Conservation (phyloP, 2,888 invertebrate species). For the Yponomeuta sedellus region DNA sequence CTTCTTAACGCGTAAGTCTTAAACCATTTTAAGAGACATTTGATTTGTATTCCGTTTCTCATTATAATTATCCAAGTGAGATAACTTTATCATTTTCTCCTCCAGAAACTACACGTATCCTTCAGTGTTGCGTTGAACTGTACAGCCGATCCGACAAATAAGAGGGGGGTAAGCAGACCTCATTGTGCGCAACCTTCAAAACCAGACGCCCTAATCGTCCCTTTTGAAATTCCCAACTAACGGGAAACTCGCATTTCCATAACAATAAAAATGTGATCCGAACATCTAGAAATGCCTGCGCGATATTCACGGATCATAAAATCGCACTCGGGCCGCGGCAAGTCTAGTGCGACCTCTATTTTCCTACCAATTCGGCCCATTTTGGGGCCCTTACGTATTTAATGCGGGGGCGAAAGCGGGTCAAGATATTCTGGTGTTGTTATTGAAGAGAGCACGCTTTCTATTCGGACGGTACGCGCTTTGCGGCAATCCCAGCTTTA, state of each 20-base stretch:
- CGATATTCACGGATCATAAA: slow-evolving; percentile 77
- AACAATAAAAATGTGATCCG: slow-evolving; percentile 76
- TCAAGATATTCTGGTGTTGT: slow-evolving; percentile 52
- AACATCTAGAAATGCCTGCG: slow-evolving; percentile 74
- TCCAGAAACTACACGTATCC: neutral
- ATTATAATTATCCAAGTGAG: too few relatives aligned
- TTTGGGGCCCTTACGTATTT: slow-evolving; percentile 36
- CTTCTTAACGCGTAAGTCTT: too few relatives aligned
- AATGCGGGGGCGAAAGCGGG: slow-evolving; percentile 33
- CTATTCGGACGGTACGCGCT: slow-evolving; percentile 46
- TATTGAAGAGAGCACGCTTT: slow-evolving; percentile 44
- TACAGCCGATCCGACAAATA: slow-evolving; percentile 59
- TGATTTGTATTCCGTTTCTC: too few relatives aligned
- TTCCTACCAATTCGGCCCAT: slow-evolving; percentile 33
- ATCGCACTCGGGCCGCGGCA: slow-evolving; percentile 57
- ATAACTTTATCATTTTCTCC: too few relatives aligned
- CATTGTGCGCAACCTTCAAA: slow-evolving; percentile 72
- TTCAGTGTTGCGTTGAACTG: slow-evolving; percentile 13
- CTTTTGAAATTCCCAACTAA: slow-evolving; percentile 76
- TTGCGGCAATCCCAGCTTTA: slow-evolving; percentile 43
- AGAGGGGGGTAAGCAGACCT: slow-evolving; percentile 46
- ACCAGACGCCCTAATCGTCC: slow-evolving; percentile 75
- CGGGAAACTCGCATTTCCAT: slow-evolving; percentile 75
- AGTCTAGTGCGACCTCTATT: slow-evolving; percentile 57
- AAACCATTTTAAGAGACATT: too few relatives aligned